phyloP scores from a whole-genome alignment of 2,113 vertebrate genomes.

The Mormyrus iriodes region DNA sequence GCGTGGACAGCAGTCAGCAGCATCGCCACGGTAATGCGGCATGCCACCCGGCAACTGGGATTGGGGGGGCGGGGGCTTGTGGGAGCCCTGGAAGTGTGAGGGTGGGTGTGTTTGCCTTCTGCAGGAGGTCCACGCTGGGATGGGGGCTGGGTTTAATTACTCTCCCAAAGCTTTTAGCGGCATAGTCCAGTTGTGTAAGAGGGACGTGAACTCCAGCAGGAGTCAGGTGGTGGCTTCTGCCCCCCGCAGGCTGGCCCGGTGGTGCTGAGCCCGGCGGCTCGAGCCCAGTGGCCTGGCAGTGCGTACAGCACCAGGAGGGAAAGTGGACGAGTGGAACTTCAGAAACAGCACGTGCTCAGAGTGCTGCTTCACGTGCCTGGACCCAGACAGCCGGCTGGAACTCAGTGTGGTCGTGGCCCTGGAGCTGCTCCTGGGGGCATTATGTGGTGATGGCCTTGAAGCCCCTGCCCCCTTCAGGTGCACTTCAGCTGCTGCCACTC shows the following conservation, averaged over 20 bases:
- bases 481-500: not conserved
- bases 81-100: not conserved
- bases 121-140: not conserved
- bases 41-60: slow-evolving; percentile 4
- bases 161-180: not conserved
- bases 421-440: not conserved
- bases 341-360: not conserved
- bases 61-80: not conserved
- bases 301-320: not conserved
- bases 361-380: not conserved
- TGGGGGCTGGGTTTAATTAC: not conserved
- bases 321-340: not conserved
- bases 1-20: slow-evolving; percentile 71
- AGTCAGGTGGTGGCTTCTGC: not conserved
- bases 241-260: not conserved
- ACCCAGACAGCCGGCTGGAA: not conserved
- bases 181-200: not conserved
- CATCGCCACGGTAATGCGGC: slow-evolving; percentile 70
- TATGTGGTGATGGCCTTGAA: not conserved
- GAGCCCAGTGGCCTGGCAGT: no score
- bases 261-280: no score
- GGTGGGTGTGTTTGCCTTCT: not conserved
- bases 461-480: not conserved
- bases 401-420: not conserved
- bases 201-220: not conserved